Evolutionary conservation across 2,797 vertebrate species (phyloP).

Genomic region (Leptodactylus fallax): DNA sequence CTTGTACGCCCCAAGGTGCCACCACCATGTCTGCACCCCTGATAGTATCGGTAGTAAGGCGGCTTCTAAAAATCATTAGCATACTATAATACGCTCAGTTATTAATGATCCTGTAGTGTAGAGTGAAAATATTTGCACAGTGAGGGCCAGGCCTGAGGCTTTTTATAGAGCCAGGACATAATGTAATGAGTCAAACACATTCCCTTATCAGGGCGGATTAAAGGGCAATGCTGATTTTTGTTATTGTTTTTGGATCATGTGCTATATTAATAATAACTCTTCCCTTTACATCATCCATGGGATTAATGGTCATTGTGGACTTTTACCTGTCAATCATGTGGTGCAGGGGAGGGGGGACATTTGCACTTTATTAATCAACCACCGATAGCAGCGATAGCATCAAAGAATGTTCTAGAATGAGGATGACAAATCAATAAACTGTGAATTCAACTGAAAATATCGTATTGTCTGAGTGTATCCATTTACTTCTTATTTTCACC

Average conservation of each 20-base stretch:
- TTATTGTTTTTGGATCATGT: not conserved
- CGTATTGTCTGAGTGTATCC: not conserved
- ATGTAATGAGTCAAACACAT: not conserved
- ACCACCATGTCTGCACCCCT: not conserved
- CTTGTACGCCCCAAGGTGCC: not conserved
- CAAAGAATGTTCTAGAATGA: constrained; percentile 25
- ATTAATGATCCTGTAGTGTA: not conserved
- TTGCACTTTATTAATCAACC: not conserved
- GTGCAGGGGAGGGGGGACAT: not conserved
- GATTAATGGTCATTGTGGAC: not conserved
- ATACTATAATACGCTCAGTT: not conserved
- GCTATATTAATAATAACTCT: not conserved
- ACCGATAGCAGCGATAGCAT: not conserved
- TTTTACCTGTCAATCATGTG: not conserved
- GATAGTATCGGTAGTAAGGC: not conserved
- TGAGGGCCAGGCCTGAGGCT: not conserved
- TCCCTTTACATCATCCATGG: not conserved
- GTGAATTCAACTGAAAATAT: not conserved
- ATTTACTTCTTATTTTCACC: not conserved
- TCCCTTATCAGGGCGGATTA: not conserved
- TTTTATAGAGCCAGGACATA: constrained; percentile 16
- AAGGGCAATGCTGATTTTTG: not conserved
- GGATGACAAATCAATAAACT: constrained; percentile 25
- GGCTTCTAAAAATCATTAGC: not conserved
- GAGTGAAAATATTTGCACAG: constrained; percentile 48